A percentile compares a stretch with the other conserved stretches of the same genome.
Conservation (phyloP, 2,888 invertebrate species). For the Platynereis dumerilii region DNA sequence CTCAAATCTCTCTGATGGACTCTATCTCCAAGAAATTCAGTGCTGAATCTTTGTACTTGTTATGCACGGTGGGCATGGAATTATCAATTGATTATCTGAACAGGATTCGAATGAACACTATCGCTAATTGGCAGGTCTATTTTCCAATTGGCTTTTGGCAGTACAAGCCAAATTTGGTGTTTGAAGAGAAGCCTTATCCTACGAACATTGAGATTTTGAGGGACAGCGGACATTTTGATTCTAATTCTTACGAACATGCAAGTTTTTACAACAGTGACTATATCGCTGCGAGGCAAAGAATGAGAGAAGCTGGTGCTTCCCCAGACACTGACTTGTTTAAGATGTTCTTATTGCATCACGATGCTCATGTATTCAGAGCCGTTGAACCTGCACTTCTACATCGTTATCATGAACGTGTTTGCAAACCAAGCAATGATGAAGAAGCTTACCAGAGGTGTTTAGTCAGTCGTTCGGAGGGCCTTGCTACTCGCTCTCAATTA, state of each 20-base stretch:
- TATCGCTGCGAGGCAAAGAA: slow-evolving; percentile 71
- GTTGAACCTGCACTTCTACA: slow-evolving; percentile 80
- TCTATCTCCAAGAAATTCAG: slow-evolving; percentile 75
- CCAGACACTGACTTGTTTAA: slow-evolving; percentile 67
- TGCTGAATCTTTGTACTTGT: slow-evolving; percentile 66
- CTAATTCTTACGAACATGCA: slow-evolving; percentile 74
- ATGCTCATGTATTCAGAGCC: slow-evolving; percentile 74
- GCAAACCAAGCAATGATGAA: slow-evolving; percentile 43
- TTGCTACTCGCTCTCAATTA: slow-evolving; percentile 56
- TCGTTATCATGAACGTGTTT: slow-evolving; percentile 60
- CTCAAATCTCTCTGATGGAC: slow-evolving; percentile 72
- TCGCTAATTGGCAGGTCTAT: slow-evolving; percentile 85
- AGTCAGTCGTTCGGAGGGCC: slow-evolving; percentile 44
- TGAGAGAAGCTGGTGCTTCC: slow-evolving; percentile 61
- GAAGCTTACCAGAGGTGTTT: slow-evolving; percentile 46
- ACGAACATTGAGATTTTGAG: slow-evolving; percentile 55
- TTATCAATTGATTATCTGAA: slow-evolving; percentile 75
- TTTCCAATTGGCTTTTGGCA: slow-evolving; percentile 90
- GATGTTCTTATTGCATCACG: slow-evolving; percentile 73
- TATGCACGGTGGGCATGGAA: slow-evolving; percentile 54
- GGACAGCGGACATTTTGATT: slow-evolving; percentile 78
- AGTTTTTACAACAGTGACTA: slow-evolving; percentile 83
- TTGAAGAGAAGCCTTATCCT: slow-evolving; percentile 53
- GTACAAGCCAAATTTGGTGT: slow-evolving; percentile 74
- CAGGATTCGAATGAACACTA: slow-evolving; percentile 93